Evolutionary conservation across 2,888 invertebrate species (phyloP), one percentile per base, ranked within the genome.

Genomic region (Choreutis nemorana): DNA sequence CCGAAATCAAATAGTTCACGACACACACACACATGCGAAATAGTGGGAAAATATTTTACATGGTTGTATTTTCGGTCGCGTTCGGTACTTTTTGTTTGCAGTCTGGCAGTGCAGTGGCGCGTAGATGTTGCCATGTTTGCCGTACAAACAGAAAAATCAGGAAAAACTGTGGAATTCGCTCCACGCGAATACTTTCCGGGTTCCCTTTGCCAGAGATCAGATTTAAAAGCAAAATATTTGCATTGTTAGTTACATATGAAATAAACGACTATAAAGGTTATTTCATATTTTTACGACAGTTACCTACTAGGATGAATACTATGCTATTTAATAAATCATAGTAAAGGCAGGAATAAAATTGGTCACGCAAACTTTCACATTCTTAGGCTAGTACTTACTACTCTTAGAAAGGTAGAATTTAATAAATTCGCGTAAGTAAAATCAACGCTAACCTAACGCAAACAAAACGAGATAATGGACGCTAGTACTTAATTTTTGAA

Each of bases 101-200:
- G 60, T 64, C 61, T 59, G 65, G 48, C 56, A 49, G 50, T 39
- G 41, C 49, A 50, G 33, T 45, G 48, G 47, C 56, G 57, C 50
- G 45, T 44, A 42, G 33, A 42, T 48, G 59, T 50, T 54, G 49
- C 51, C 50, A 40, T 68, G 55, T 72, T 70, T 68, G 54, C 58
- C 42, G 34, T 39, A 55, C 53, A 63, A 70, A 73, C 61, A 63
- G 13, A 28, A 61, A 60, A 52, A 50, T 14, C 26, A 40, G 45
- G 48, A 52, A 47, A 61, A 48, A 41, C 45, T 43, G 41, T 39
- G 42, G 41, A n/a, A 50, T 50, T 44, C 41, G 30, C 8, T 18
- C 5, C 8, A 18, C 18, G 8, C 5, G 8, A 6, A 18, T 18
- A 18, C 8, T 18, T 18, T 18, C 18, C 8, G 4, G 8, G 4